Evolutionary conservation across 2,888 invertebrate species (phyloP), one percentile per base, ranked within the genome.

Genomic region (Eristalinus sepulchralis): DNA sequence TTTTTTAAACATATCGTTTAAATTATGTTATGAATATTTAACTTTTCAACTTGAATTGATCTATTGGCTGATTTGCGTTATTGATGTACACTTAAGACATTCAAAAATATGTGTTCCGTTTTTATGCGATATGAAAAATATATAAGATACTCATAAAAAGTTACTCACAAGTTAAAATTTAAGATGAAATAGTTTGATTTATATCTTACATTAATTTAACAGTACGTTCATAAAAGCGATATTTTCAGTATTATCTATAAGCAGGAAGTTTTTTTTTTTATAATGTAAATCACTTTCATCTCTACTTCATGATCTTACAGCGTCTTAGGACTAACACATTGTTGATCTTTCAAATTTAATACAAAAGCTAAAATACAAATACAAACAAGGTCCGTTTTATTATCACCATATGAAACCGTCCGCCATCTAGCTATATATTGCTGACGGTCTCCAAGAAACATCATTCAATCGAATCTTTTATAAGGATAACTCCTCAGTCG

Each of bases 401-500:
- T 85, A 85, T 85, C 84, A 85, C 84, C 81, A 68, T 81, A 53
- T 85, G 81, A 81, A 81, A 81, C 84, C 81, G 76, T 22, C 76
- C 36, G 33, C 64, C 34, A 53, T 60, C 53, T 57, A 36, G 10
- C 53, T 31, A 11, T 13, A n/a, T 17, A 17, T 17, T 47, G 6
- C n/a, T 10, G 75, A 80, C 75, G 70, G 55, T 70, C 62, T 80
- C 66, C 36, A 75, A 75, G 60, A 59, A 80, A 67, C 66, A 59
- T 75, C 60, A 24, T 57, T 24, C 22, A 62, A 66, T 22, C 11
- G 10, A 34, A 59, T 55, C 13, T 10, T 55, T 71, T n/a, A 8
- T 53, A 22, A 91, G 24, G 93, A 92, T 57, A 93, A 88, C 88
- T 93, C 93, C 87, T 93, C 92, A 27, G 93, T 92, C 13, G 93